A percentile compares a stretch with the other conserved stretches of the same genome.
These are phyloP conservation scores for Misgurnus mizolepis DNA, from an alignment of 2,113 vertebrate genomes.

Conservation along the genomic window DNA sequence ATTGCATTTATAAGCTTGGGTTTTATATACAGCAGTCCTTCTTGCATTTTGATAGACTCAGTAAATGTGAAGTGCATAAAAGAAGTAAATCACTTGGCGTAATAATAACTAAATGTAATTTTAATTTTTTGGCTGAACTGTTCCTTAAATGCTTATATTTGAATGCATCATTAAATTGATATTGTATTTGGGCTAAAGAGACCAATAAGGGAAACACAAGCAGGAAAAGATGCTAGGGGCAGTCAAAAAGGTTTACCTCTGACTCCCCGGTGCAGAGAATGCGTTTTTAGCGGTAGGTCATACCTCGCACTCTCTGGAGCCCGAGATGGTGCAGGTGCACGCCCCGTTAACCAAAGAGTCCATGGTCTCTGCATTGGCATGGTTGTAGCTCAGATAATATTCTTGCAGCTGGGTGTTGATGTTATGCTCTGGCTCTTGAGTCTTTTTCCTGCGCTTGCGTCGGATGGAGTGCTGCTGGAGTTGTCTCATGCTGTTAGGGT, in stretches of 20 bases:
- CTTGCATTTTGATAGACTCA: no score
- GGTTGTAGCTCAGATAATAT: slow-evolving; percentile 97
- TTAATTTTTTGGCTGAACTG: not conserved
- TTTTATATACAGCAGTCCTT: not conserved
- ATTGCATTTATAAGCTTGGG: not conserved
- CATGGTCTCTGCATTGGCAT: slow-evolving; percentile 93
- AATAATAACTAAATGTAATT: not conserved
- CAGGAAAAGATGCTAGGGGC: slow-evolving; percentile 14
- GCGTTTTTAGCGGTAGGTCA: slow-evolving; percentile 71
- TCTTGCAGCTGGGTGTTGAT: slow-evolving; percentile 95
- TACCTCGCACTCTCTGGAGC: slow-evolving; percentile 98
- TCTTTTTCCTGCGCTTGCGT: slow-evolving; percentile 93
- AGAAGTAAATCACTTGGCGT: not conserved
- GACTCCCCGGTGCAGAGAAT: slow-evolving; percentile 81
- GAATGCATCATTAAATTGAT: not conserved
- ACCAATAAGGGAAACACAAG: not conserved
- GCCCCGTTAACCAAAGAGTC: slow-evolving; percentile 91
- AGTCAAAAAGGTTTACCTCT: slow-evolving; percentile 79
- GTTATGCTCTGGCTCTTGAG: slow-evolving; percentile 86
- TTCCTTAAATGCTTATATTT: not conserved
- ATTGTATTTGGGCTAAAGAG: not conserved
- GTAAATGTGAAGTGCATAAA: not conserved
- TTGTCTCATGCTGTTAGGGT: slow-evolving; percentile 93
- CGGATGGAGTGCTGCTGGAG: slow-evolving; percentile 92
- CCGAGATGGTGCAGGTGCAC: slow-evolving; percentile 96